Percentiles rank a stretch among this genome's conserved stretches.
These are phyloP conservation scores for Megaustenia siamemsis DNA, from an alignment of 2,888 invertebrate genomes.

Conservation along the genomic window DNA sequence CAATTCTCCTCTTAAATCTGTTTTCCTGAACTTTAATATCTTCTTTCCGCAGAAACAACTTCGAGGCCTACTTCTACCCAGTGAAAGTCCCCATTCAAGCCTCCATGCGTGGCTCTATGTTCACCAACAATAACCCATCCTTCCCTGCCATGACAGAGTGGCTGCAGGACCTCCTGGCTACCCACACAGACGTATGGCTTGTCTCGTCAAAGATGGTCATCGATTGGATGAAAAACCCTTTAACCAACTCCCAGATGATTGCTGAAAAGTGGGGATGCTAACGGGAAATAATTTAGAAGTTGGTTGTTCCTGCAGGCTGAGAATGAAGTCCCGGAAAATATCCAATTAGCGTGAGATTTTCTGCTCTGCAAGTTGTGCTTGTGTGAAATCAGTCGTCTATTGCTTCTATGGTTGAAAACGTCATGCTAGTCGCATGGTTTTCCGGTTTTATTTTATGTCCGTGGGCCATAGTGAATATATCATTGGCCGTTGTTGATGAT, in stretches of 20 bases:
- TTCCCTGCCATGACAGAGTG: neutral
- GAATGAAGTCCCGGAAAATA: no score
- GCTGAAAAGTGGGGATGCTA: constrained; percentile 26
- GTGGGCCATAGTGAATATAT: no score
- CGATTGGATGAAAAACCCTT: constrained; percentile 23
- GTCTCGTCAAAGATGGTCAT: constrained; percentile 9
- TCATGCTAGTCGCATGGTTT: no score
- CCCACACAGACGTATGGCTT: neutral
- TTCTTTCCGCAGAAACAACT: neutral
- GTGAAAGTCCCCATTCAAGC: constrained; percentile 9
- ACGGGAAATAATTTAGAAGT: no score
- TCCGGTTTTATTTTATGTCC: no score
- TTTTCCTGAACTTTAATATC: neutral
- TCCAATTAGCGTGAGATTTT: no score
- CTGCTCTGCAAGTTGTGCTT: no score
- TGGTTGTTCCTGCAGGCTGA: no score
- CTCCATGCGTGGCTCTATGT: neutral
- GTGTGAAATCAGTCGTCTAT: no score
- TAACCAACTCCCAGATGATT: constrained; percentile 1
- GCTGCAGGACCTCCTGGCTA: neutral
- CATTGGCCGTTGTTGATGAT: no score
- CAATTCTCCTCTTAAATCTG: neutral
- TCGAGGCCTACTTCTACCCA: constrained; percentile 20
- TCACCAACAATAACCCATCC: neutral
- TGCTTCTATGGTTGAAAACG: no score